Conservation (phyloP, 2,888 invertebrate genomes). For the Sinohyriopsis cumingii region DNA sequence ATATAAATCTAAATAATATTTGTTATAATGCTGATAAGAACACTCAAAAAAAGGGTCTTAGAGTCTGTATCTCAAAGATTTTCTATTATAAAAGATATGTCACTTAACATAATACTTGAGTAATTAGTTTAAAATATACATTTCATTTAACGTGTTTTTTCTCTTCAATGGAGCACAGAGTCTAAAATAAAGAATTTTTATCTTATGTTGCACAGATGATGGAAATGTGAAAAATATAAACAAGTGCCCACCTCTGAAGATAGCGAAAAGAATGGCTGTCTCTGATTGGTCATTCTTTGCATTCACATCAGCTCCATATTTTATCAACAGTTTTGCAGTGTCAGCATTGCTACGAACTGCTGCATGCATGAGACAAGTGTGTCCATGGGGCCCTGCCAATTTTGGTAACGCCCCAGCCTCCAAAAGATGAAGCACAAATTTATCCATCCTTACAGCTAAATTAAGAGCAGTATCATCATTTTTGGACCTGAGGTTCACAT, state of each 20-base stretch:
- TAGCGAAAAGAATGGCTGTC: constrained; percentile 51
- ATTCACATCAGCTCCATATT: constrained; percentile 53
- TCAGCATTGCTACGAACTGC: constrained; percentile 39
- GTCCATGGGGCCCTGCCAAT: constrained; percentile 24
- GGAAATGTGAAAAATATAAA: no score
- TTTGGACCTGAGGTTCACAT: constrained; percentile 37
- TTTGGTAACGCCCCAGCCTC: constrained; percentile 57
- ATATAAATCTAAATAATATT: no score
- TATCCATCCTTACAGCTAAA: constrained; percentile 39
- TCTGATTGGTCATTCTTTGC: constrained; percentile 43
- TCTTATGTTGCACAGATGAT: no score
- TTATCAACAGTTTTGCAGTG: constrained; percentile 43
- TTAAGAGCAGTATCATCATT: constrained; percentile 43
- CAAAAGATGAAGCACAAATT: constrained; percentile 43
- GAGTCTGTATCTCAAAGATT: no score
- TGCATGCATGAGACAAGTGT: constrained; percentile 49
- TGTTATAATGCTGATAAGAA: no score
- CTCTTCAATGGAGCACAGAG: no score
- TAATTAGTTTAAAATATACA: no score
- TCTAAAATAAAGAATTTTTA: no score
- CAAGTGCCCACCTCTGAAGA: constrained; percentile 41
- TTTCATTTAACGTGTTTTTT: no score
- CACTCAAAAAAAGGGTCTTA: no score
- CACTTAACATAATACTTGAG: no score
- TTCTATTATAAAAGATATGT: no score